Evolutionary conservation across 2,888 invertebrate species (phyloP), one percentile per base, ranked within the genome.

Genomic region (Cryptocheilus praepositus): DNA sequence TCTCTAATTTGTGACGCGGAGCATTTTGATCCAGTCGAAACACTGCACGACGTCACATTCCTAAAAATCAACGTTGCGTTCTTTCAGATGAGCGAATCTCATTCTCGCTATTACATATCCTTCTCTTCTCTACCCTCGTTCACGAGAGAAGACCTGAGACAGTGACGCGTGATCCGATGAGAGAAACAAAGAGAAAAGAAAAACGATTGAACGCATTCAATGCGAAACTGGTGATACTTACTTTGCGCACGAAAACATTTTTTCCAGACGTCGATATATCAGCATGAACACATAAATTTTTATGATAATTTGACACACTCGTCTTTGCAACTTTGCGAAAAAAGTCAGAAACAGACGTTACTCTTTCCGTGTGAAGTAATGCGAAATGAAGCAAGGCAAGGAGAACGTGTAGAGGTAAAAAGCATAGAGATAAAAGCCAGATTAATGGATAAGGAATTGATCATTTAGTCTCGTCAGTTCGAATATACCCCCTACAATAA

Each of bases 11-110:
- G 58, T 69, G 68, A 73, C 78, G 60, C 81, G 73, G 76, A 75
- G 71, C 66, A 71, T 78, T 80, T 80, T 76, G 69, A 83, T 66
- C 80, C 83, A 81, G 80, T 79, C 81, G 74, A 83, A 82, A 79
- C 74, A 80, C 76, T 73, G 74, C 64, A 60, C 71, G 67, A 67
- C 71, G 46, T 81, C 74, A 73, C 74, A 68, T 64, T 81, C 77
- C 70, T 75, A 76, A 70, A 80, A 81, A 63, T 36, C 63, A 78
- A 80, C 21, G 51, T 60, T 75, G 21, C 64, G 13, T 28, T 64
- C 71, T 61, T 66, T 74, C 54, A 68, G 58, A 64, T 36, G 7
- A 11, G 36, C 36, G 3, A 58, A 49, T 61, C 25, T 21, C 13
- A 51, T 61, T 64, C 57, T 11, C 36, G 36, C 36, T 36, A 36